Base-by-base conservation (phyloP, 2,888 invertebrate genomes). In the Tortricodes alternella region DNA sequence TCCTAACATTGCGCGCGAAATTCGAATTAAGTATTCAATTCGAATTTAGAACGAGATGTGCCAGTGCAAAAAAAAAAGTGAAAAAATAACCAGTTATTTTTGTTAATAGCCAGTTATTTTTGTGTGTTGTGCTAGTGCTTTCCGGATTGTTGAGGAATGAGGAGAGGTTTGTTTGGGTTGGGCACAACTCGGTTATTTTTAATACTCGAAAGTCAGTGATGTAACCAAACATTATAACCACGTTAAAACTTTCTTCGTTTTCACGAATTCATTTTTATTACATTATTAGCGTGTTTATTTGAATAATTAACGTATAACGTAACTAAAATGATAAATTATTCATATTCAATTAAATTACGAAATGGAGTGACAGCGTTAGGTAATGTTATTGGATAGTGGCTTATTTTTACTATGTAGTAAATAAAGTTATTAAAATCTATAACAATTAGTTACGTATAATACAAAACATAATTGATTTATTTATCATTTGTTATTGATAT, bases 1-100 rank as follows among this genome's bases (percentile, higher is more conserved):
- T 81, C 89, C 84, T 89, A 80, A 85, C 71, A 68, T 83, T 81
- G 78, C 81, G 83, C 85, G 88, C 82, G 83, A 67, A 75, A 74
- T 77, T 80, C 79, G 74, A 74, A 80, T 74, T 59, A 50, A 62
- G 62, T 58, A 56, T 57, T 53, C 48, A 27, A 62, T 58, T 63
- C 57, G 53, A 48, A 59, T 34, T 27, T 8, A 51, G 61, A 16
- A 29, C 48, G 48, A 32, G 44, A 52, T 64, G 67, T 56, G 62
- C 55, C 46, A 62, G 71, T 70, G 67, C 66, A 53, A 57, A 62
- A 53, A 57, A 62, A 63, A 51, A 53, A 58, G 60, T 55, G 53
- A 58, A 60, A n/a, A 56, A 53, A 49, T 66, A 68, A 64, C 60
- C 61, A 59, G 62, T 60, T 60, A 62, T 59, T 64, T 60, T 63